Conservation (phyloP, 2,888 invertebrate species). For the Eilema sororculum region DNA sequence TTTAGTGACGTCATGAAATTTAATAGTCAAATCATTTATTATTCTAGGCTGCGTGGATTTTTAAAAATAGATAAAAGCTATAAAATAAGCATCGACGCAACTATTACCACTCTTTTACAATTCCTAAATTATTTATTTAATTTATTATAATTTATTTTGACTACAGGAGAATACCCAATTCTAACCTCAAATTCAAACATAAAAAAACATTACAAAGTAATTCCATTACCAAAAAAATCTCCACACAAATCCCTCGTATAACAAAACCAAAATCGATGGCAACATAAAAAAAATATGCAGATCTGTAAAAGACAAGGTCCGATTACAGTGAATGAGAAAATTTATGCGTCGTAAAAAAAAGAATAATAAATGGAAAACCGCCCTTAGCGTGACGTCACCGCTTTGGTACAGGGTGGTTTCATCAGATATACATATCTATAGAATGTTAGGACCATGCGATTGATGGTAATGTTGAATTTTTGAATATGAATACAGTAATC, state of each 20-base stretch:
- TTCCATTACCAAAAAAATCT: constrained; percentile 17
- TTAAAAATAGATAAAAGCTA: no score
- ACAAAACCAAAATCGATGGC: constrained; percentile 40
- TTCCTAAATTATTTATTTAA: no score
- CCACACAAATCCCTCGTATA: constrained; percentile 35
- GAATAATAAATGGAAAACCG: constrained; percentile 57
- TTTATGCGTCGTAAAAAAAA: constrained; percentile 62
- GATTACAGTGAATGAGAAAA: constrained; percentile 54
- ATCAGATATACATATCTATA: constrained; percentile 26
- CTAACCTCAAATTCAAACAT: neutral
- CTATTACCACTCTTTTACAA: no score
- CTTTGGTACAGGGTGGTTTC: constrained; percentile 30
- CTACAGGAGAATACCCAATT: no score
- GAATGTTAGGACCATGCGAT: constrained; percentile 11
- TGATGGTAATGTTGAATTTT: constrained; percentile 15
- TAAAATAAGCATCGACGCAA: no score
- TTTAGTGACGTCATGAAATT: no score
- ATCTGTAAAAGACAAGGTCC: constrained; percentile 56
- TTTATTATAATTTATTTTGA: no score
- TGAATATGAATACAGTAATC: constrained; percentile 10
- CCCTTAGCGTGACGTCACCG: constrained; percentile 48
- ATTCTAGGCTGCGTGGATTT: no score
- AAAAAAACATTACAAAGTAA: constrained; percentile 9
- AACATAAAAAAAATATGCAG: constrained; percentile 57
- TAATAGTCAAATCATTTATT: no score